phyloP scores from a whole-genome alignment of 2,113 vertebrate species.

The Cavia aperea region DNA sequence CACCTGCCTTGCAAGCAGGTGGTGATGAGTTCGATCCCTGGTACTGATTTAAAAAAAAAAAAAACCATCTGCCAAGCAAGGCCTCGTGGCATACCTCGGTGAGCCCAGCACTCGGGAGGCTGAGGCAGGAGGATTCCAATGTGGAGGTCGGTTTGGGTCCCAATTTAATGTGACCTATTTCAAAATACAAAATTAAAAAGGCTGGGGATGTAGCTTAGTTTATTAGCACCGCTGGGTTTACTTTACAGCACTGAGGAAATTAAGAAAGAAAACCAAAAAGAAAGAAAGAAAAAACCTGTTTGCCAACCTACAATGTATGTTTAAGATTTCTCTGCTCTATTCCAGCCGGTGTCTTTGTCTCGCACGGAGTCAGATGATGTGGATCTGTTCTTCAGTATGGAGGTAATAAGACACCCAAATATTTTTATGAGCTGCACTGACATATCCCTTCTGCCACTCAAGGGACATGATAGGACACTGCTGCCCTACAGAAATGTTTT shows the following conservation, averaged over 20 bases:
- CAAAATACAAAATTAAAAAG: background rate
- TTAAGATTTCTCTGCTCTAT: background rate
- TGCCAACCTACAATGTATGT: background rate
- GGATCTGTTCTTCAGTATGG: background rate
- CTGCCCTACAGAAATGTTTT: conserved; percentile 43
- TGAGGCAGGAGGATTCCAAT: background rate
- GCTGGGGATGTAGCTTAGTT: background rate
- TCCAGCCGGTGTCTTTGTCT: background rate
- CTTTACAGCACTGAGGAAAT: background rate
- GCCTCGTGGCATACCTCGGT: background rate
- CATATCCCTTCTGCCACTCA: conserved; percentile 37
- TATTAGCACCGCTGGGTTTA: background rate
- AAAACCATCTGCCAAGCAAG: background rate
- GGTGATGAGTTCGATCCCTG: too few species aligned
- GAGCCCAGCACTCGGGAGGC: background rate
- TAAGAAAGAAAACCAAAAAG: background rate
- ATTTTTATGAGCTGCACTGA: conserved; percentile 59
- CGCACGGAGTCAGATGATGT: conserved; percentile 28
- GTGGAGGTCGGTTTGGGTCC: background rate
- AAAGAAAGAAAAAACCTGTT: background rate
- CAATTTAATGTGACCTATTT: background rate
- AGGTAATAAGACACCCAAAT: conserved; percentile 47
- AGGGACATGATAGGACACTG: conserved; percentile 6
- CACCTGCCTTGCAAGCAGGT: too few species aligned
- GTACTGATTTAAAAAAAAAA: background rate